These are phyloP conservation scores for Parascotia fuliginaria DNA, from an alignment of 2,888 invertebrate species.

Conservation along the genomic window DNA sequence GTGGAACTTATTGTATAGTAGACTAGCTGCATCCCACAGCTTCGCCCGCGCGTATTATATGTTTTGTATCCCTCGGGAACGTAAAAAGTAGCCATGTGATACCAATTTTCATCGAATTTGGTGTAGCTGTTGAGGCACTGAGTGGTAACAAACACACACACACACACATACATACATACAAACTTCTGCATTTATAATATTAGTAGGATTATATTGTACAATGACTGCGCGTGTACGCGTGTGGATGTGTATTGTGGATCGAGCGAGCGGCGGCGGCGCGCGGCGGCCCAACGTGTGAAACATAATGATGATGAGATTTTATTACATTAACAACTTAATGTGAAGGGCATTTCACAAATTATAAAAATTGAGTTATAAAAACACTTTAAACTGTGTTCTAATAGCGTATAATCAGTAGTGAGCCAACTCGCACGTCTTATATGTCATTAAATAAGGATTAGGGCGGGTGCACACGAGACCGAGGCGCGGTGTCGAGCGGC, in stretches of 20 bases:
- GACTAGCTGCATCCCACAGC: too few relatives aligned
- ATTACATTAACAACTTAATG: slow-evolving; percentile 20
- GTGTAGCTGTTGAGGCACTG: too few relatives aligned
- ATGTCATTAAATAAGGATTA: slow-evolving; percentile 50
- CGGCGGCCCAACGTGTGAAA: slow-evolving; percentile 14
- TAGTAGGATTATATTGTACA: background rate
- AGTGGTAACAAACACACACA: too few relatives aligned
- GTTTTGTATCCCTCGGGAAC: too few relatives aligned
- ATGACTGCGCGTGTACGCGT: background rate
- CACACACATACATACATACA: too few relatives aligned
- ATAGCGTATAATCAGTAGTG: slow-evolving; percentile 22
- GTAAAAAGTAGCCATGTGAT: too few relatives aligned
- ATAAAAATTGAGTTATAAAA: slow-evolving; percentile 28
- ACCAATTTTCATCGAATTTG: too few relatives aligned
- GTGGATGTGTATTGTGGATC: background rate
- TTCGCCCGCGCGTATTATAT: too few relatives aligned
- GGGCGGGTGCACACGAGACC: slow-evolving; percentile 20
- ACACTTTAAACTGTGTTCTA: slow-evolving; percentile 16
- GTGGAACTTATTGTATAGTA: too few relatives aligned
- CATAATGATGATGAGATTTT: slow-evolving; percentile 32
- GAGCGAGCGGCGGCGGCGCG: background rate
- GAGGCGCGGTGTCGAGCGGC: background rate
- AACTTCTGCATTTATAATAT: too few relatives aligned
- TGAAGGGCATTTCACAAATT: slow-evolving; percentile 14
- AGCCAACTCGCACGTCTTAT: slow-evolving; percentile 8